phyloP scores from a whole-genome alignment of 2,797 vertebrate genomes.

The Aselliscus stoliczkanus region DNA sequence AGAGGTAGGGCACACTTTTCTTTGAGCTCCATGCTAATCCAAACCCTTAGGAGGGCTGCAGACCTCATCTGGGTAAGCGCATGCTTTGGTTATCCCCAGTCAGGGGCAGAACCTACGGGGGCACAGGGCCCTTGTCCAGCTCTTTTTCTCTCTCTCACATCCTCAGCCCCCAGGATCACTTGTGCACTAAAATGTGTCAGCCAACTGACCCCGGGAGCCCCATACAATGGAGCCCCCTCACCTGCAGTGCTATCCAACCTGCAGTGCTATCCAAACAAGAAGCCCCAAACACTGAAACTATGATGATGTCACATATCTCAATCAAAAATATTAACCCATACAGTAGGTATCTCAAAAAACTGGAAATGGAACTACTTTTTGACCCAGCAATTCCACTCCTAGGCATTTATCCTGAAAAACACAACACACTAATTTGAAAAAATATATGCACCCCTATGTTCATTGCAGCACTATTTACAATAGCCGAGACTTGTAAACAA shows the following conservation, averaged over 20 bases:
- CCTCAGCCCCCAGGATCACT: background rate
- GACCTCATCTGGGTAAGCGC: background rate
- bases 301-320: background rate
- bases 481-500: no score
- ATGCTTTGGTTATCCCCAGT: background rate
- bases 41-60: background rate
- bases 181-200: background rate
- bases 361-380: no score
- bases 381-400: no score
- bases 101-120: no score
- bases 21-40: background rate
- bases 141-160: background rate
- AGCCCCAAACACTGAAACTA: background rate
- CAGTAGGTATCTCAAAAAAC: no score
- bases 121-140: no score
- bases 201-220: background rate
- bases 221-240: background rate
- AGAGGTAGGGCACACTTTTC: background rate
- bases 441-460: no score
- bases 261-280: no score
- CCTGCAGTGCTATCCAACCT: background rate
- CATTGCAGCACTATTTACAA: no score
- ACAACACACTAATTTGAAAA: no score
- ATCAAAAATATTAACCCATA: background rate
- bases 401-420: no score